Conservation (phyloP, 1,140 invertebrate genomes). For the Vanessa atalanta region DNA sequence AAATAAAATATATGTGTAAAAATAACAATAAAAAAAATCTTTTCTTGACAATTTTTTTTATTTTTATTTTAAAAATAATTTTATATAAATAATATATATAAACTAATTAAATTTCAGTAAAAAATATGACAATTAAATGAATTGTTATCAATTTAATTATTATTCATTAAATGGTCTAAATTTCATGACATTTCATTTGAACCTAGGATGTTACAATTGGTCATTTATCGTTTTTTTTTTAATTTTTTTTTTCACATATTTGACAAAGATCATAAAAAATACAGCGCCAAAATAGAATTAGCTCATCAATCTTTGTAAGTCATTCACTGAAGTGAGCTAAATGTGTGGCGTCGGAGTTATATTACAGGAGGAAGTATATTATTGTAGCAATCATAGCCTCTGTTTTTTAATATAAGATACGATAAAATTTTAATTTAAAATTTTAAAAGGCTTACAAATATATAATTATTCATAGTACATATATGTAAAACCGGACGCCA, state of each 20-base stretch:
- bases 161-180: too few species aligned
- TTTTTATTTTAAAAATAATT: background rate
- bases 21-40: background rate
- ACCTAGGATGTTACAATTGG: too few species aligned
- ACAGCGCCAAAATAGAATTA: too few species aligned
- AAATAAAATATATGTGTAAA: background rate
- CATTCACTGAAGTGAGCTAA: background rate
- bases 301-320: too few species aligned
- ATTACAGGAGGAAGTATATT: background rate
- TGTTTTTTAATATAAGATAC: background rate
- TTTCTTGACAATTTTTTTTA: background rate
- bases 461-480: conserved; percentile 14
- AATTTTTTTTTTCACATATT: too few species aligned
- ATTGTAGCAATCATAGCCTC: background rate
- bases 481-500: conserved; percentile 42
- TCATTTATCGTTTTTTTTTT: too few species aligned
- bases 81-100: background rate
- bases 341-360: background rate
- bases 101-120: background rate
- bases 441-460: conserved; percentile 6
- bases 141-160: too few species aligned
- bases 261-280: too few species aligned
- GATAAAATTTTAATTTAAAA: background rate
- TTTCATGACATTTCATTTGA: too few species aligned
- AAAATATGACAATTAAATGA: background rate